phyloP scores from a whole-genome alignment of 2,888 invertebrate genomes.

The Microctonus hyperodae region DNA sequence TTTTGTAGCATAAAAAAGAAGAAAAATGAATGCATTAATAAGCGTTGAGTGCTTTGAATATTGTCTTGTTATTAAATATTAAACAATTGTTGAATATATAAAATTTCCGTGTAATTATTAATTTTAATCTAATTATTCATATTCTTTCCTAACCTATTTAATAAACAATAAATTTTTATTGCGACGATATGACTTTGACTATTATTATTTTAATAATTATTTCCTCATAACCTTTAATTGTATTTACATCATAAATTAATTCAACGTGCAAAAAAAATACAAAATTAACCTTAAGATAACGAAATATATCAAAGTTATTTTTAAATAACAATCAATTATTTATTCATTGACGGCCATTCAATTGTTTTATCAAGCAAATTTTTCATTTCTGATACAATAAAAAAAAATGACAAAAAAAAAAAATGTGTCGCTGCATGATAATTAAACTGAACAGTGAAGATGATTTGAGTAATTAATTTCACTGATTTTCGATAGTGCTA shows the following conservation, averaged over 20 bases:
- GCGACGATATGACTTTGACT: no score
- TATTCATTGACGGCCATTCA: neutral
- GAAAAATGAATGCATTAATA: conserved; percentile 4
- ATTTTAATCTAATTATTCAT: neutral
- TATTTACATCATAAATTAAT: no score
- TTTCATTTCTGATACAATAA: no score
- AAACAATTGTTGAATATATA: neutral
- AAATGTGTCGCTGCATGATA: no score
- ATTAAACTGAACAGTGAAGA: no score
- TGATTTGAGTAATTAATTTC: no score
- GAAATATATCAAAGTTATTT: neutral
- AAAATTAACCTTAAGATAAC: neutral
- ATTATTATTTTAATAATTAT: no score
- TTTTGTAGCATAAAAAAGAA: conserved; percentile 22
- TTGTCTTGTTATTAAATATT: conserved; percentile 1
- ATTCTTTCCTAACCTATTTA: no score
- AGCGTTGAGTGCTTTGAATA: neutral
- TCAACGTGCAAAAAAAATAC: no score
- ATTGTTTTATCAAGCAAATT: neutral
- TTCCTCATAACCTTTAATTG: no score
- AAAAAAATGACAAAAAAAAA: no score
- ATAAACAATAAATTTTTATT: no score
- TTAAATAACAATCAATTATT: neutral
- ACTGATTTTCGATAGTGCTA: conserved; percentile 26
- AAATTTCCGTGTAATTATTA: neutral